These are phyloP conservation scores for Scolopax bukidnonensis DNA, from an alignment of 2,797 vertebrate species.

Conservation along the genomic window DNA sequence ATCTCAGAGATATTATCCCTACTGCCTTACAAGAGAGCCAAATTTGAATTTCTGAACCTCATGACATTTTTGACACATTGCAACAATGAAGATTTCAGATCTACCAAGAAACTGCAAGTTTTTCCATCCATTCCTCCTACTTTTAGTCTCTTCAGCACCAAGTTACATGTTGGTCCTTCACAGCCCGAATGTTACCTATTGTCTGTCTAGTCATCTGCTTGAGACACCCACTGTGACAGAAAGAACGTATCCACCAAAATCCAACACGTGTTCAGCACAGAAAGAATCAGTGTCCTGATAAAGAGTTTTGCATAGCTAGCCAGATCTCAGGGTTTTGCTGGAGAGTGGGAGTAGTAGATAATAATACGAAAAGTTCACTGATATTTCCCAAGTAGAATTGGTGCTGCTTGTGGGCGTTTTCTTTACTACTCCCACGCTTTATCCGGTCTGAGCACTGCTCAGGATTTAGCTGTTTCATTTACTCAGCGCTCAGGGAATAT, in stretches of 20 bases:
- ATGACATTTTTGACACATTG: background rate
- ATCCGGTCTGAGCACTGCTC: background rate
- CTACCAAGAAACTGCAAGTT: background rate
- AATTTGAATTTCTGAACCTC: background rate
- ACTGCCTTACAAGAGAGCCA: background rate
- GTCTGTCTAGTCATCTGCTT: background rate
- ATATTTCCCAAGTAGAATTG: background rate
- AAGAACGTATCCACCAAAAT: background rate
- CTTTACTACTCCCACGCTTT: background rate
- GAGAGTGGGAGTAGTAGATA: background rate
- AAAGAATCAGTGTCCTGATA: background rate
- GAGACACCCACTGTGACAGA: background rate
- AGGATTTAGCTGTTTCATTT: background rate
- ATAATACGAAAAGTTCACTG: background rate
- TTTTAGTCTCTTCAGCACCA: background rate
- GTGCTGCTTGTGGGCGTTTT: background rate
- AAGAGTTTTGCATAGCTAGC: background rate
- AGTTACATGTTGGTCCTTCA: background rate
- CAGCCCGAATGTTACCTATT: background rate
- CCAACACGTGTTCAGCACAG: fast-evolving
- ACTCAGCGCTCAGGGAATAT: background rate
- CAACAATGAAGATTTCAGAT: background rate
- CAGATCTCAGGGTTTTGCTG: background rate
- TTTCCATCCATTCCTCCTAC: background rate
- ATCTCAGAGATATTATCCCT: background rate